Conservation (phyloP, 1,140 invertebrate species). For the Drosophila sulfurigaster region DNA sequence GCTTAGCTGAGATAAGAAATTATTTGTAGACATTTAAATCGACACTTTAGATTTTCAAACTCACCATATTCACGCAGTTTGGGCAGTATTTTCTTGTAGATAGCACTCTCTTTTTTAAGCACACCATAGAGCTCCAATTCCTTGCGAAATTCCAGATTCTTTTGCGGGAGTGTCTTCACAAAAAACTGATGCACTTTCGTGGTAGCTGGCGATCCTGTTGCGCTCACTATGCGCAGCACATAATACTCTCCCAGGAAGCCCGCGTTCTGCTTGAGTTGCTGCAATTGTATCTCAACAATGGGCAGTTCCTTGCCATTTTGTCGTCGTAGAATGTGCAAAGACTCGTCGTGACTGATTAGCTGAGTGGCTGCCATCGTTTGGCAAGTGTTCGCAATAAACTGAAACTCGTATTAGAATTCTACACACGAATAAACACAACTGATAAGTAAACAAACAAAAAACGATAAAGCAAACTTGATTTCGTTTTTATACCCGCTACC, state of each 20-base stretch:
- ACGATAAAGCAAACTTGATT: too few relatives aligned
- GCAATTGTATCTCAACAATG: not conserved
- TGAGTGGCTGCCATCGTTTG: not conserved
- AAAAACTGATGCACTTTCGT: conserved; percentile 2
- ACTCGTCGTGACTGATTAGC: conserved; percentile 15
- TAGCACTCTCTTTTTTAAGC: not conserved
- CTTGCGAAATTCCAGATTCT: conserved; percentile 8
- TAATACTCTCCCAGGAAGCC: conserved; percentile 19
- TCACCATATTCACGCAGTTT: conserved; percentile 23
- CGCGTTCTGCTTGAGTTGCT: not conserved
- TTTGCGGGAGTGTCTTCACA: conserved; percentile 21
- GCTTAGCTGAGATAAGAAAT: not conserved
- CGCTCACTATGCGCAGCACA: not conserved
- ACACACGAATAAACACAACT: not conserved
- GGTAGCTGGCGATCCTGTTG: not conserved
- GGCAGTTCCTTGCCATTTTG: not conserved
- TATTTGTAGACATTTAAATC: not conserved
- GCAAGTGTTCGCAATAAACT: not conserved
- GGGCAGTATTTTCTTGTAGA: conserved; percentile 15
- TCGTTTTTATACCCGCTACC: too few relatives aligned
- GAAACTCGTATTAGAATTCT: not conserved
- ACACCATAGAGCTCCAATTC: conserved; percentile 12
- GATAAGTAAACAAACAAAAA: not conserved
- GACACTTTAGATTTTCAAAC: not conserved
- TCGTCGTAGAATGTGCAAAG: not conserved